Evolutionary conservation across 2,113 vertebrate genomes (phyloP), one percentile per base, ranked within the genome.

Genomic region (Scytalopus superciliaris): DNA sequence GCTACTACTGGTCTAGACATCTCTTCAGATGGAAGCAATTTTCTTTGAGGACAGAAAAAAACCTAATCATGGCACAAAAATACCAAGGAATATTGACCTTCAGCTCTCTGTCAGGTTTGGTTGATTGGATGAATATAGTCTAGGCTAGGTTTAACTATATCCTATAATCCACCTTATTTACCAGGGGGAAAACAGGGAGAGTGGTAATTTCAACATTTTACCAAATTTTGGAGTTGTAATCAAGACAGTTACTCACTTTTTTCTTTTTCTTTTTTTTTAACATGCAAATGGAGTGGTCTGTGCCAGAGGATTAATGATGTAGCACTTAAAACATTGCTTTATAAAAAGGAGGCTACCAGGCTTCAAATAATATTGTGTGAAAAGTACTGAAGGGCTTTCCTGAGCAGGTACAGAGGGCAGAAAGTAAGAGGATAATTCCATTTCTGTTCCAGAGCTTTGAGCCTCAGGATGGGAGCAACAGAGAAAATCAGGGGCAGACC

Each of bases 211-310:
- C 14, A 69, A 5, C 4, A 22, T 33, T 84, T 89, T 27, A 40
- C 16, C 35, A 40, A 53, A 14, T 35, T 62, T 63, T 82, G 12
- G 31, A 37, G 22, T 25, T 69, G 7, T 13, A 52, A 69, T 56
- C 19, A 79, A 70, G 35, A 53, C 5, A 17, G 12, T 7, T 82
- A 21, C 45, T 62, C 14, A 10, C 7, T 35, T 4, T 30, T 33
- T 21, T 33, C 10, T 56, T 56, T 40, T 33, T n/a, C n/a, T n/a
- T n/a, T n/a, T n/a, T n/a, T n/a, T n/a, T n/a, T n/a, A n/a, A n/a
- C n/a, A 42, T 40, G 13, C 24, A 47, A 84, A 40, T 21, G 0
- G 10, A 39, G 2, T 0, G 0, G 3, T 12, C 33, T 75, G n/a
- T 37, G 18, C 44, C 37, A 19, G 12, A 76, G 8, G 40, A 16